Conservation (phyloP, 64 coral and sea anemone genomes). For the Exaiptasia diaphana region DNA sequence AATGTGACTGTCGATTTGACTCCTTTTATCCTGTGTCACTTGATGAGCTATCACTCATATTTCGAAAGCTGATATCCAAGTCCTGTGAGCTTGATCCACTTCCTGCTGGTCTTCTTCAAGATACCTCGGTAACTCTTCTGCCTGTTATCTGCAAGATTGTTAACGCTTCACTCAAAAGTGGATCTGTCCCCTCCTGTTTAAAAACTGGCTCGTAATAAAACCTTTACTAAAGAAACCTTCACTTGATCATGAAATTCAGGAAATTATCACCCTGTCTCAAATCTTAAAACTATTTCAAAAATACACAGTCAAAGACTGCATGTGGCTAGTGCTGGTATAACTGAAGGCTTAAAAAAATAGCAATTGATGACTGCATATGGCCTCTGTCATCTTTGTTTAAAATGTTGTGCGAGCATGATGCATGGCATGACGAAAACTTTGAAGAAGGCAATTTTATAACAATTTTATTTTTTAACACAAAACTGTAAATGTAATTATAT, state of each 20-base stretch:
- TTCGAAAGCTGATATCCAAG: not conserved
- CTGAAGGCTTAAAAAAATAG: too few species aligned
- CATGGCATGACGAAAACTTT: too few species aligned
- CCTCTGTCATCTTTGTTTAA: too few species aligned
- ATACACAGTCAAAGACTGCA: too few species aligned
- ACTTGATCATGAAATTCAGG: conserved; percentile 12
- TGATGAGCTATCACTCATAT: conserved; percentile 1
- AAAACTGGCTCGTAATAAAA: conserved; percentile 2
- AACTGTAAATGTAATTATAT: too few species aligned
- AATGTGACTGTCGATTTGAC: not conserved
- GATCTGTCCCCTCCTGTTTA: not conserved
- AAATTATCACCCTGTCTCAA: too few species aligned
- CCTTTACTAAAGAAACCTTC: conserved; percentile 15
- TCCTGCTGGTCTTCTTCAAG: conserved; percentile 16
- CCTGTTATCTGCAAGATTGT: conserved; percentile 3
- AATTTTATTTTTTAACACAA: too few species aligned
- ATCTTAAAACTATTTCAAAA: too few species aligned
- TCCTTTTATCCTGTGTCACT: not conserved
- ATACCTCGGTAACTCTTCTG: not conserved
- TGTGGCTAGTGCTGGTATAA: too few species aligned
- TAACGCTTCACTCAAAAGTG: conserved; percentile 17
- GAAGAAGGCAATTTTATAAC: too few species aligned
- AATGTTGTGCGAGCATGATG: too few species aligned
- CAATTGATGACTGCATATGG: too few species aligned
- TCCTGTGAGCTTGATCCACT: conserved; percentile 4